Conservation (phyloP, 1,140 invertebrate species). For the Bicyclus anynana region DNA sequence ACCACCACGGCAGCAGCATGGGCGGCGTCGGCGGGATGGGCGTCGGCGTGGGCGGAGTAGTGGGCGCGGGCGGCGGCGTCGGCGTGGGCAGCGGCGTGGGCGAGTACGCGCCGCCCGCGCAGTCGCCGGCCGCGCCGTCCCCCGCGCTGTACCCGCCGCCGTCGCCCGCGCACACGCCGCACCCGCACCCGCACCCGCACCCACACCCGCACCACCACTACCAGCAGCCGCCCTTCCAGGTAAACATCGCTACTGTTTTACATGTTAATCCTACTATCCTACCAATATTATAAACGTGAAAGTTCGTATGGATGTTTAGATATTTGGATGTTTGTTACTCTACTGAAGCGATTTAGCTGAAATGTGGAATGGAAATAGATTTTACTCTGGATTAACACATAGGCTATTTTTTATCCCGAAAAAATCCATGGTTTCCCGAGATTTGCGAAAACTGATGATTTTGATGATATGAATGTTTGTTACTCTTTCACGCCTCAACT, state of each 20-base stretch:
- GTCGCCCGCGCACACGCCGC: constrained; percentile 64
- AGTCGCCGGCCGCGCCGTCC: constrained; percentile 55
- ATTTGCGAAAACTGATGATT: too few relatives aligned
- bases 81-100: constrained; percentile 34
- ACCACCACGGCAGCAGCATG: constrained; percentile 52
- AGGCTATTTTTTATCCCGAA: too few relatives aligned
- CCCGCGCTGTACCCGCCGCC: constrained; percentile 67
- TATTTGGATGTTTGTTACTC: too few relatives aligned
- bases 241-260: constrained; percentile 4
- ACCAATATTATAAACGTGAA: too few relatives aligned
- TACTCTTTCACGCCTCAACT: too few relatives aligned
- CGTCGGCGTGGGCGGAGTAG: constrained; percentile 33
- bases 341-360: too few relatives aligned
- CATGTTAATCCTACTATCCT: too few relatives aligned
- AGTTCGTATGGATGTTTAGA: too few relatives aligned
- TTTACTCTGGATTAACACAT: too few relatives aligned
- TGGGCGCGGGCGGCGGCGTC: constrained; percentile 30
- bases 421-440: too few relatives aligned
- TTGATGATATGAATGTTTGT: too few relatives aligned
- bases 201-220: constrained; percentile 59
- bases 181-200: constrained; percentile 58
- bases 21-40: constrained; percentile 33
- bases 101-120: constrained; percentile 56
- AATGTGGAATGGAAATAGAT: too few relatives aligned
- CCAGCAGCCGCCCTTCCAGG: constrained; percentile 64